These are phyloP conservation scores for Lasioglossum villosulum DNA, from an alignment of 2,888 invertebrate species.

Conservation along the genomic window DNA sequence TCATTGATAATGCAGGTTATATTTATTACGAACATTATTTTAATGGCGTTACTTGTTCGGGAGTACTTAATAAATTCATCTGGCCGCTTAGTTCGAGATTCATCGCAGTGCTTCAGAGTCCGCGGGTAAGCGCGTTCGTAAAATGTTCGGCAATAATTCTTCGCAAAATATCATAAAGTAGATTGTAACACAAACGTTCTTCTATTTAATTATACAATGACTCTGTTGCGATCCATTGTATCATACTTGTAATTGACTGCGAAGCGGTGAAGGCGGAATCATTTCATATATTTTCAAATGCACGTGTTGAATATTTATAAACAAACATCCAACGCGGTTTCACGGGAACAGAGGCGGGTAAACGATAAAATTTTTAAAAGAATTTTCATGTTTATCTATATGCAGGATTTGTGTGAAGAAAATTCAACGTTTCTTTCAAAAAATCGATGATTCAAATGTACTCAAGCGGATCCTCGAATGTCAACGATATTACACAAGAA, in stretches of 20 bases:
- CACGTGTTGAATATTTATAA: not conserved
- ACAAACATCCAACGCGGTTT: not conserved
- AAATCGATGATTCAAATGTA: not conserved
- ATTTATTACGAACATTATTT: slow-evolving; percentile 10
- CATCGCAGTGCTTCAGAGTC: not conserved
- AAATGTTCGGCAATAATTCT: not conserved
- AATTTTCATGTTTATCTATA: not conserved
- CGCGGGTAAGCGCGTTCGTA: not conserved
- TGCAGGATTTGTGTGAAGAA: no score
- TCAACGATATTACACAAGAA: not conserved
- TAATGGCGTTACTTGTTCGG: not conserved
- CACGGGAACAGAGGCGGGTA: not conserved
- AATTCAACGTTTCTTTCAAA: no score
- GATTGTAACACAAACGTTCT: not conserved
- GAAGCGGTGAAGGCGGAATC: not conserved
- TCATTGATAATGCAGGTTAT: not conserved
- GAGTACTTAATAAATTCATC: slow-evolving; percentile 9
- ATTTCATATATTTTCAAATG: not conserved
- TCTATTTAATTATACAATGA: not conserved
- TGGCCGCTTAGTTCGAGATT: not conserved
- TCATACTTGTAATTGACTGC: not conserved
- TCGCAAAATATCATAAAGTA: not conserved
- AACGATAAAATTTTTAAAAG: no score
- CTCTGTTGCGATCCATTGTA: not conserved
- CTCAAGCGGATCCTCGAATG: not conserved